Percentiles rank a stretch among this genome's conserved stretches.
phyloP scores from a whole-genome alignment of 2,888 invertebrate genomes.

The Athalia cordata region DNA sequence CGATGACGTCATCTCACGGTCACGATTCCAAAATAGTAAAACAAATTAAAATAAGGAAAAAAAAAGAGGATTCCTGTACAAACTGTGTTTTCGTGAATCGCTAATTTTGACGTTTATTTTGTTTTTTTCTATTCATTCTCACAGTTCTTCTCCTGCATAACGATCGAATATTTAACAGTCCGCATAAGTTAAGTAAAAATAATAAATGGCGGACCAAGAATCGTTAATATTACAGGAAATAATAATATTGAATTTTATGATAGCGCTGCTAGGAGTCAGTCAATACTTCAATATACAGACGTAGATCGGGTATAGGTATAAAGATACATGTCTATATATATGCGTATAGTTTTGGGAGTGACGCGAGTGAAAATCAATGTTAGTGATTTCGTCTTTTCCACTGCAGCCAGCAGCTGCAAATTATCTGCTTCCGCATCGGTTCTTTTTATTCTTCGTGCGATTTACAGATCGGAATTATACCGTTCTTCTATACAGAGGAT shows the following conservation, averaged over 20 bases:
- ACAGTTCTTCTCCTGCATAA: no score
- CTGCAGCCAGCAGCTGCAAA: no score
- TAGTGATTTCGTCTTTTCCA: neutral
- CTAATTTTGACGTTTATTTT: no score
- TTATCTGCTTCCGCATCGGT: no score
- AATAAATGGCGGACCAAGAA: no score
- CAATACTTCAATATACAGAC: constrained; percentile 18
- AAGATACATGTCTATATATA: neutral
- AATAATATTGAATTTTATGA: neutral
- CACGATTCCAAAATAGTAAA: neutral
- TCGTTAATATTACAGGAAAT: neutral
- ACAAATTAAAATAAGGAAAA: neutral
- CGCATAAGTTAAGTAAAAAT: no score
- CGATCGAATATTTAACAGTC: no score
- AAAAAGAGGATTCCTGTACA: neutral
- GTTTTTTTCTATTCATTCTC: no score
- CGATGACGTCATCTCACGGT: constrained; percentile 10
- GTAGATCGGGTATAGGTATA: neutral
- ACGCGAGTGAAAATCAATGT: constrained; percentile 40
- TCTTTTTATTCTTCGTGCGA: no score
- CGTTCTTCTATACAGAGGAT: no score
- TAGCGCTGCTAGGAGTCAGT: constrained; percentile 21
- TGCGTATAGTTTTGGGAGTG: constrained; percentile 30
- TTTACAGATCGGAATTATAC: no score
- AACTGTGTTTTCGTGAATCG: no score